A percentile compares a stretch with the other conserved stretches of the same genome.
Conservation (phyloP, 37 sponge, comb jelly and placozoan genomes). For the Spongilla lacustris region DNA sequence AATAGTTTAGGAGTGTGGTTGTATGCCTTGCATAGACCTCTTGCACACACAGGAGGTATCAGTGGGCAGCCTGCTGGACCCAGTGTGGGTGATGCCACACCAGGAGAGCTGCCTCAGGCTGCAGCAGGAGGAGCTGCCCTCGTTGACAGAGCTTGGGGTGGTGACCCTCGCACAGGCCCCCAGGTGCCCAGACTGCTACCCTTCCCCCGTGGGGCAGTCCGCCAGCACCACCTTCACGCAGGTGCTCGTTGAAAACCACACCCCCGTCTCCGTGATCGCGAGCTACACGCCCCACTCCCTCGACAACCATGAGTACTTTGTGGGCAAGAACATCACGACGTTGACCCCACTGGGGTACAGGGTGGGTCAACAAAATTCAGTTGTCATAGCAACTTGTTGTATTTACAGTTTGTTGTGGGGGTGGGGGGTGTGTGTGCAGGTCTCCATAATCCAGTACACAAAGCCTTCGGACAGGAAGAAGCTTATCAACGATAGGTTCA, state of each 20-base stretch:
- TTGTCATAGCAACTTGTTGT: background rate
- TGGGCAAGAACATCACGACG: conserved; percentile 47
- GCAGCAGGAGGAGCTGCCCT: background rate
- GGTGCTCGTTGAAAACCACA: conserved; percentile 40
- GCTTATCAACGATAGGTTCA: conserved; percentile 80
- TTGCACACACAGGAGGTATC: conserved; percentile 65
- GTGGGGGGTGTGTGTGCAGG: conserved; percentile 22
- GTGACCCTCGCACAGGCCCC: background rate
- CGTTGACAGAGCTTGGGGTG: background rate
- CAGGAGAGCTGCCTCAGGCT: background rate
- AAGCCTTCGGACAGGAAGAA: conserved; percentile 63
- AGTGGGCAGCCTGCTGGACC: conserved; percentile 37
- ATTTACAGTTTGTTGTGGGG: too few relatives aligned
- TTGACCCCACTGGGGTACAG: conserved; percentile 40
- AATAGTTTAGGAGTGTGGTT: too few relatives aligned
- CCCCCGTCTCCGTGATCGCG: conserved; percentile 30
- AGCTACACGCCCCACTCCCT: conserved; percentile 69
- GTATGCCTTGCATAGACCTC: too few relatives aligned
- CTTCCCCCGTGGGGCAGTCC: too few relatives aligned
- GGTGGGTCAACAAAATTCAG: conserved; percentile 16
- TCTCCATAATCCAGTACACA: conserved; percentile 79
- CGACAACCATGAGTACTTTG: conserved; percentile 76
- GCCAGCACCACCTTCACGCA: too few relatives aligned
- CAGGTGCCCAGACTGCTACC: too few relatives aligned
- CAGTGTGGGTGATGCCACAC: conserved; percentile 37